A percentile compares a stretch with the other conserved stretches of the same genome.
These are phyloP conservation scores for Cydia fagiglandana DNA, from an alignment of 1,140 invertebrate genomes.

Conservation along the genomic window DNA sequence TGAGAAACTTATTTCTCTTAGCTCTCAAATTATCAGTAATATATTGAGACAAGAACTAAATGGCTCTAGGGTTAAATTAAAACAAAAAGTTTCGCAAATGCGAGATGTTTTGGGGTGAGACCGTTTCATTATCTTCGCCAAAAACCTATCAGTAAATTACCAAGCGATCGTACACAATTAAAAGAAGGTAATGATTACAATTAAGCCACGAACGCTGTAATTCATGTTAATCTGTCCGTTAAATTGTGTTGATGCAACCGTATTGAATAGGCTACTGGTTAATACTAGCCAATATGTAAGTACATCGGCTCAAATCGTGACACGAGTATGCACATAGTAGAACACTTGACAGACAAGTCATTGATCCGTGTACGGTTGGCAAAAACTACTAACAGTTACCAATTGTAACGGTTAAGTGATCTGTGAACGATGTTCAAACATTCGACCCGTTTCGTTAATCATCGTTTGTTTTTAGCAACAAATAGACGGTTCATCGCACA, in stretches of 20 bases:
- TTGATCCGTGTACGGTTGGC: conserved; percentile 4
- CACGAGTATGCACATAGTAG: conserved; percentile 1
- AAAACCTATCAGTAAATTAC: too few relatives aligned
- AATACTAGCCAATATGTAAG: neutral
- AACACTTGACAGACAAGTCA: conserved; percentile 22
- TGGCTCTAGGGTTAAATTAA: too few relatives aligned
- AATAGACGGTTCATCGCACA: neutral
- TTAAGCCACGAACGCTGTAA: neutral
- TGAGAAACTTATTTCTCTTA: too few relatives aligned
- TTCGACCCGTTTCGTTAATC: conserved; percentile 1
- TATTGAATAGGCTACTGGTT: neutral
- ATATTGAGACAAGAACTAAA: too few relatives aligned
- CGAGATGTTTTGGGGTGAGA: too few relatives aligned
- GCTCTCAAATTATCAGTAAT: too few relatives aligned
- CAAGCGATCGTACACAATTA: too few relatives aligned
- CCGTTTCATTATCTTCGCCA: too few relatives aligned
- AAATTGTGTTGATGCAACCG: neutral
- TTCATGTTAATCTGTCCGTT: neutral
- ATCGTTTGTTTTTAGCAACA: neutral
- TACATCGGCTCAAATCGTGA: neutral
- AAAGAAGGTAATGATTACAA: too few relatives aligned
- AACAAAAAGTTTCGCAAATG: too few relatives aligned
- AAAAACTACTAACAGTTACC: conserved; percentile 11
- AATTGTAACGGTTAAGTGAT: conserved; percentile 28
- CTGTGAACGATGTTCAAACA: conserved; percentile 5